Evolutionary conservation across 2,113 vertebrate species (phyloP), one percentile per base, ranked within the genome.

Genomic region (Parus major): DNA sequence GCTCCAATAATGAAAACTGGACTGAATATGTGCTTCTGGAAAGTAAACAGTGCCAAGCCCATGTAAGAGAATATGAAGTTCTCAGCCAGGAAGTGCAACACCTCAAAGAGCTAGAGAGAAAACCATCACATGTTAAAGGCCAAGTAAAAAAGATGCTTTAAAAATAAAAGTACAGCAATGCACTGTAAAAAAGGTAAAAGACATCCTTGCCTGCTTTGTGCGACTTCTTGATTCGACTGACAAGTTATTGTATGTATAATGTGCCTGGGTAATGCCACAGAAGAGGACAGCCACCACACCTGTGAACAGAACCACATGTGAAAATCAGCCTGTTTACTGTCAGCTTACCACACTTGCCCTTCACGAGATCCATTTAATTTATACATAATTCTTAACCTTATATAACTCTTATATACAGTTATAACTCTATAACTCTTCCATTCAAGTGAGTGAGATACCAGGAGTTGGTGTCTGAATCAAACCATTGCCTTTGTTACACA

Each of bases 61-160:
- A 99, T 99, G 93, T 99, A 99, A 92, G 99, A 99, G 97, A 99
- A 99, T 96, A 99, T 99, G 98, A 99, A 99, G 95, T 99, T 99
- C 97, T 99, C 99, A 15, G 99, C 99, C 98, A 99, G 96, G 97
- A 99, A 99, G 96, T 99, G 99, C 84, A 99, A 98, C 41, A 99
- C 99, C 86, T 99, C 99, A 88, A 99, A 99, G 53, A 99, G 98
- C 99, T 99, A 96, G 66, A 77, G 25, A 29, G 50, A 95, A 97
- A 93, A 91, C 2, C 84, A 60, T 36, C 23, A 65, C 28, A 33
- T 10, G 24, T 94, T 77, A 92, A 73, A 28, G 20, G 23, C 19
- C 33, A 77, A 83, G 73, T 17, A 86, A 47, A 44, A 59, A 70
- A 52, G 25, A 23, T 19, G 23, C 15, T 90, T 84, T 57, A 44